phyloP scores from a whole-genome alignment of 2,113 vertebrate genomes.

The Dicaeum eximium region DNA sequence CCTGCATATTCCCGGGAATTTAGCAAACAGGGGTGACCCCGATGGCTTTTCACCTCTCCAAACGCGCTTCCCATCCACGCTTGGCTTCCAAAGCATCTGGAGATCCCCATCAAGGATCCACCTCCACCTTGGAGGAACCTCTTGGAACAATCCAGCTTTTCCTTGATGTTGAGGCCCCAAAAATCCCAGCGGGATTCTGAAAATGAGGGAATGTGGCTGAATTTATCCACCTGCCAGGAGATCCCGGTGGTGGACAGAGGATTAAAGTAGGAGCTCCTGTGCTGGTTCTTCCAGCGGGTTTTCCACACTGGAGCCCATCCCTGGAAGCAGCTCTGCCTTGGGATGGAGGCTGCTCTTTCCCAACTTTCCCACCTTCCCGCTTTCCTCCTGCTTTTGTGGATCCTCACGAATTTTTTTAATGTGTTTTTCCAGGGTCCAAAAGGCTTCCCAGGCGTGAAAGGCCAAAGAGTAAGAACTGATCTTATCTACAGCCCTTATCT shows the following conservation, averaged over 20 bases:
- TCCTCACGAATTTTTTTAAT: neutral
- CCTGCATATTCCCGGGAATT: neutral
- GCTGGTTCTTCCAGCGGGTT: neutral
- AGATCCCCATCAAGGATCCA: neutral
- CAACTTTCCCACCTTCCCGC: neutral
- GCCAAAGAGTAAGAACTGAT: slow-evolving; percentile 74
- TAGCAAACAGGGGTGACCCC: neutral
- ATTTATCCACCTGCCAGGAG: neutral
- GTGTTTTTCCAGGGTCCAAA: slow-evolving; percentile 73
- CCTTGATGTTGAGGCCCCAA: accelerated
- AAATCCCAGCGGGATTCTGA: neutral
- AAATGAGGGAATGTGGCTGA: neutral
- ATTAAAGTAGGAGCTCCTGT: neutral
- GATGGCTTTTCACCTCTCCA: neutral
- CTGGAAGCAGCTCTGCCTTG: neutral
- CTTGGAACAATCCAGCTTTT: neutral
- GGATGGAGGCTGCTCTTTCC: neutral
- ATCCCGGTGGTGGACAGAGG: neutral
- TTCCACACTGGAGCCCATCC: neutral
- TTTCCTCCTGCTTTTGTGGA: neutral
- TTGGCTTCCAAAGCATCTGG: neutral
- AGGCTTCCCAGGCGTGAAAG: slow-evolving; percentile 78
- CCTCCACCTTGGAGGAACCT: neutral
- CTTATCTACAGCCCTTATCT: neutral
- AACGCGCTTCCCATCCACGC: neutral